Evolutionary conservation across 92 coral and sea anemone genomes (phyloP).

Genomic region (Palythoa heliodiscus): DNA sequence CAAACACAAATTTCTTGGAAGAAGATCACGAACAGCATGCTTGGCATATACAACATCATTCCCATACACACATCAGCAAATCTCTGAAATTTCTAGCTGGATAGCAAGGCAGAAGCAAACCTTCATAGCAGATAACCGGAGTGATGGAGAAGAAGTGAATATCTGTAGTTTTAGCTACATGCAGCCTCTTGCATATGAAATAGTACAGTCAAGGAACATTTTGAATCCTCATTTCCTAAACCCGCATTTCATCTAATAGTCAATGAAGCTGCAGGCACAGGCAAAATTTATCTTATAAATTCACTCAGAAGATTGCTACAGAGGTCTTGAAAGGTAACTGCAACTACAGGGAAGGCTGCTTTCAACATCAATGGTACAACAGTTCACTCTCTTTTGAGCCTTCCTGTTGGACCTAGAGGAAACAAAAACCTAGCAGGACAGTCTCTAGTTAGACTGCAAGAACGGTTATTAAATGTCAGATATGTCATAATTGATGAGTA

Average conservation of each 20-base stretch:
- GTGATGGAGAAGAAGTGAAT: too few species aligned
- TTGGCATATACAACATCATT: constrained; percentile 41
- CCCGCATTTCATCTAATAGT: constrained; percentile 31
- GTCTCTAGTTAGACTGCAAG: constrained; percentile 53
- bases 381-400: constrained; percentile 60
- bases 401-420: constrained; percentile 64
- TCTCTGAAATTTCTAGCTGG: constrained; percentile 49
- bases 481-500: constrained; percentile 57
- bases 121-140: not conserved
- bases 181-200: constrained; percentile 52
- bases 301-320: constrained; percentile 26
- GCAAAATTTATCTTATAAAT: constrained; percentile 48
- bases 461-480: constrained; percentile 20
- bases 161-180: constrained; percentile 29
- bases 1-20: constrained; percentile 36
- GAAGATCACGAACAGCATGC: constrained; percentile 38
- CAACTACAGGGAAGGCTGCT: constrained; percentile 51
- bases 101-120: constrained; percentile 37
- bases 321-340: constrained; percentile 34
- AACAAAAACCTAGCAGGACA: constrained; percentile 55
- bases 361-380: constrained; percentile 47
- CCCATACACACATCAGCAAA: constrained; percentile 46
- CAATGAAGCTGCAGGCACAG: constrained; percentile 47
- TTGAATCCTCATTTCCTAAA: constrained; percentile 4
- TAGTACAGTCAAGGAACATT: constrained; percentile 26